Base-by-base conservation (phyloP, 2,888 invertebrate species). In the Chrysolina oricalcia region DNA sequence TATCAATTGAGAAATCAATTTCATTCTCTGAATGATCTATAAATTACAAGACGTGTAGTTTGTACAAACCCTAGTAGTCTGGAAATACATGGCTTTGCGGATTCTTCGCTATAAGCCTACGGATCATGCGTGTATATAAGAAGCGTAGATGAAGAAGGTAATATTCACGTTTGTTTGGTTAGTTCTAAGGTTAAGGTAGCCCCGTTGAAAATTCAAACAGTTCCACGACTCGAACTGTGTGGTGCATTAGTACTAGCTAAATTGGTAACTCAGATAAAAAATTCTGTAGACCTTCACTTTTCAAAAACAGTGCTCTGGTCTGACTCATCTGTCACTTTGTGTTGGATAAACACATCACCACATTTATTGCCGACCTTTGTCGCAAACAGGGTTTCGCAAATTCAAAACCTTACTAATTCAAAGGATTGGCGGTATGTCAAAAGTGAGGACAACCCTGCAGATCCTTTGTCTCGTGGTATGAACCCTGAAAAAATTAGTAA, bases 181-280 rank as follows among this genome's bases (percentile, higher is more conserved):
- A 68, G 75, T 40, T 75, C 80, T 6, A 82, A 80, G 70, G 75
- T 80, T 6, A 72, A 75, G 17, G 78, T 81, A 1, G 75, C 80
- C 0, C 82, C 82, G 8, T 46, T 81, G 21, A 80, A 80, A 70
- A 56, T n/a, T 11, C 35, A 53, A 21, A 78, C 78, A 2, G 56
- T 81, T 13, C 81, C 81, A 11, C 43, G 73, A 59, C 43, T 73
- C 2, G 76, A 76, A 35, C n/a, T n/a, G n/a, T n/a, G n/a, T n/a
- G n/a, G n/a, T n/a, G n/a, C n/a, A n/a, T n/a, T n/a, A n/a, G n/a
- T n/a, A n/a, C n/a, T n/a, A n/a, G n/a, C n/a, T n/a, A n/a, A n/a
- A n/a, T n/a, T n/a, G n/a, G n/a, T n/a, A n/a, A n/a, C n/a, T n/a
- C n/a, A n/a, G n/a, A n/a, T n/a, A n/a, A n/a, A n/a, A n/a, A n/a